Base-by-base conservation (phyloP, 1,140 invertebrate species). In the Ladona fulva region DNA sequence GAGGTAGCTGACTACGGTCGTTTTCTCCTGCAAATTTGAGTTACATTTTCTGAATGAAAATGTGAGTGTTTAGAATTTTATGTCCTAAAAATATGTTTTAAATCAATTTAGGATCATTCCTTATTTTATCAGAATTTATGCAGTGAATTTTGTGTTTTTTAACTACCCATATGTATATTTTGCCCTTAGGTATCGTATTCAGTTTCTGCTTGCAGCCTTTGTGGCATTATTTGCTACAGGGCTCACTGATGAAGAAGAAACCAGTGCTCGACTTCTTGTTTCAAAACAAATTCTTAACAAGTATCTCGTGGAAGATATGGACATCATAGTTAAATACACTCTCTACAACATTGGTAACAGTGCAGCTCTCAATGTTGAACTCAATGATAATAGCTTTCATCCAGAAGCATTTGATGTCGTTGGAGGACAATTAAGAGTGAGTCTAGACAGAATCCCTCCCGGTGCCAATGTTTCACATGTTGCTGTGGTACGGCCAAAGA, bases 221-320 rank as follows among this genome's bases (percentile, higher is more conserved):
- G 24, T 79, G 0, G 74, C 42, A 14, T 22, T 75, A n/a, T 42
- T 80, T 11, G 76, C 42, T 0, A 19, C 24, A 19, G 75, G 74
- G 16, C 37, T 59, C 25, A 75, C 77, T 14, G 91, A 93, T 77
- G 92, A 94, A 81, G 90, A 91, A 80, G 88, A 88, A 42, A 83
- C 89, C 75, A 87, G 88, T 76, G 93, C 94, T 22, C 89, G 90
- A 80, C 85, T 96, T 74, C 85, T 96, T 75, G 90, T 95, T 19
- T 93, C 93, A 5, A 96, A 96, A 86, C 93, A 95, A 86, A 92
- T 99, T 82, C 88, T 99, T n/a, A 99, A 99, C 83, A 97, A 95
- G 87, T 99, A 98, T 85, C 87, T 99, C 76, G 97, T 99, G n/a
- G 97, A 99, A 89, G 93, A 94, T 83, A 96, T 96, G 91, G 97